phyloP scores from a whole-genome alignment of 2,113 vertebrate species.

The Bucco capensis region DNA sequence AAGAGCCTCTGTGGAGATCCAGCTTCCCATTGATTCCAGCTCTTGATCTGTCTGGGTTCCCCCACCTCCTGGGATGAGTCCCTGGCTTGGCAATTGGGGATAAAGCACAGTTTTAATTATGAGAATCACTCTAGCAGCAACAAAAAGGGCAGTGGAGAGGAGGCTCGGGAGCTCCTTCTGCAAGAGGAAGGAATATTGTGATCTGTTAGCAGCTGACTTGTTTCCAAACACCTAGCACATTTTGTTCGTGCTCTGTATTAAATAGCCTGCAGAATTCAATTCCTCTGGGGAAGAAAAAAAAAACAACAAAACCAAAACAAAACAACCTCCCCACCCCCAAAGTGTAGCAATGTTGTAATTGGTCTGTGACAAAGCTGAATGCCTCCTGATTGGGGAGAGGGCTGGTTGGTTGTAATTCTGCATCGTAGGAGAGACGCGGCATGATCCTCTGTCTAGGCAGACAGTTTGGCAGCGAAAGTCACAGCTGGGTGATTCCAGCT shows the following conservation, averaged over 20 bases:
- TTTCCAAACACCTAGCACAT: slow-evolving; percentile 29
- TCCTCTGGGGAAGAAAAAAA: neutral
- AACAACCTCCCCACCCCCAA: neutral
- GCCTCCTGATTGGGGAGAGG: neutral
- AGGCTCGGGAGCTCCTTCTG: neutral
- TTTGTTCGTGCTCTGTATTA: neutral
- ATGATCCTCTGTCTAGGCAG: neutral
- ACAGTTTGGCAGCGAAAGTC: slow-evolving; percentile 24
- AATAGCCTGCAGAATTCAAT: slow-evolving; percentile 19
- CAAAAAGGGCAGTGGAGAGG: neutral
- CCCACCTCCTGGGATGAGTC: neutral
- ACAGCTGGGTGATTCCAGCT: slow-evolving; percentile 42
- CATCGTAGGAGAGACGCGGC: neutral
- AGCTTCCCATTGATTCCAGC: neutral
- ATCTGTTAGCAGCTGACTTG: neutral
- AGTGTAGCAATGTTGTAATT: neutral
- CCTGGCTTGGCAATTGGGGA: neutral
- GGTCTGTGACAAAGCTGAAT: slow-evolving; percentile 26
- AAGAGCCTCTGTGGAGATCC: neutral
- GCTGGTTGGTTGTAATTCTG: neutral
- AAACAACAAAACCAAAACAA: neutral
- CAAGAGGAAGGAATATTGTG: neutral
- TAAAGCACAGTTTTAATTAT: neutral
- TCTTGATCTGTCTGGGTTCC: neutral
- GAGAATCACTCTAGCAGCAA: neutral